Base-by-base conservation (phyloP, 2,113 vertebrate species). In the Oceanites oceanicus region DNA sequence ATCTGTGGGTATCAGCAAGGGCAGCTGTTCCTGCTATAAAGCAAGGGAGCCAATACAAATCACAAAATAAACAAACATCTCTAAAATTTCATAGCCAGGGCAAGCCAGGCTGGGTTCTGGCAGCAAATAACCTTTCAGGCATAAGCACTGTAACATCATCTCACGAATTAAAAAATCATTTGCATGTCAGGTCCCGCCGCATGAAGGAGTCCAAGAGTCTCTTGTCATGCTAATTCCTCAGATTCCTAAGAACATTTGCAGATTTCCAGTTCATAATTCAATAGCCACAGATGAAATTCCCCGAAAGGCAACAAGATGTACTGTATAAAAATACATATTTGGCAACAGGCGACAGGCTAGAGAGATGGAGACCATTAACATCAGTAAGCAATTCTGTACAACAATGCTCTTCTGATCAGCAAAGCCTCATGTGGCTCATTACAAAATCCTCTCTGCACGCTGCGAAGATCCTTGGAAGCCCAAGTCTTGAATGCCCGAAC, bases 251-350 rank as follows among this genome's bases (percentile, higher is more conserved):
- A 91, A 27, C 45, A 67, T 91, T 47, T 82, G 68, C 71, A 92
- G 78, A 73, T 89, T 94, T 84, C 26, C 90, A 80, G 88, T 47
- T 62, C 44, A 34, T 78, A 94, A 94, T 82, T 96, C 88, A 96
- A 90, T 3, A 94, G 45, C 55, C 45, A 19, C 52, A 83, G 88
- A 67, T 0, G 0, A 90, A 82, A 62, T 7, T 74, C 73, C 59
- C 77, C 15, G 1, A 73, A 93, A 88, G 55, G 49, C 78, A 77
- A 74, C 53, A 71, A 65, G 61, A 67, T 21, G 42, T 61, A 79
- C 71, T 55, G 55, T 32, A 53, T 62, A 82, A 68, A 84, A 79
- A 80, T 12, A 82, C 4, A 0, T n/a, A 68, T 86, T 88, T 92
- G 81, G 73, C 90, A 93, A 61, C 70, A 65, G 58, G 72, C 68